Evolutionary conservation across 2,888 invertebrate species (phyloP), one percentile per base, ranked within the genome.

Genomic region (Cephonodes hylas): DNA sequence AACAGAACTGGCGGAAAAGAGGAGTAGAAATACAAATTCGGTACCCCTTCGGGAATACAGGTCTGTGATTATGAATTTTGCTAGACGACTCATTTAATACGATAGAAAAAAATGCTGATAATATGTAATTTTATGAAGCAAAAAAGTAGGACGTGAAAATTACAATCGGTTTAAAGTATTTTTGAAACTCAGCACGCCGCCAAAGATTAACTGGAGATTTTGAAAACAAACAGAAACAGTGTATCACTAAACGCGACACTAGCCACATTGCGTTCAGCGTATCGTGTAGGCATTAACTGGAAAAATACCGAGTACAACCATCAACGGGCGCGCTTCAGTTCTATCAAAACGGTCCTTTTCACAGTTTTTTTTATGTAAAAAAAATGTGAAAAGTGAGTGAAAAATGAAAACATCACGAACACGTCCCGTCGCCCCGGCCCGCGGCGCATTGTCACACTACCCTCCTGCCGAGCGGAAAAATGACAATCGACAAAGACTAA

Each of bases 321-420:
- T 69, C 65, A 59, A 23, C 58, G 60, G 60, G 45, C 64, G 46
- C 65, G 61, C 64, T 64, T 68, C 70, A 69, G 69, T 73, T 73
- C 72, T 75, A 80, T 81, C 74, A 79, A 77, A 79, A 72, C 63
- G 70, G 69, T 69, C 69, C 74, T 76, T 75, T 85, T 80, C 73
- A 79, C 70, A 67, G 68, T 71, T 69, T 66, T 69, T 66, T 71
- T 77, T 73, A 77, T 74, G 66, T 73, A 67, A 69, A 76, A 74
- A 76, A 71, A 78, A 76, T 74, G 77, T 80, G 81, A 77, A 84
- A 86, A 85, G 80, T 82, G 82, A 82, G 83, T 88, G 88, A 87
- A 89, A 88, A 89, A 89, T 89, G 87, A 83, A 90, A 88, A 89
- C 84, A 88, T 88, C 86, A 88, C 76, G 69, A 83, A 83, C 87